Evolutionary conservation across 2,888 invertebrate genomes (phyloP), one percentile per base, ranked within the genome.

Genomic region (Philhelius pedissequus): DNA sequence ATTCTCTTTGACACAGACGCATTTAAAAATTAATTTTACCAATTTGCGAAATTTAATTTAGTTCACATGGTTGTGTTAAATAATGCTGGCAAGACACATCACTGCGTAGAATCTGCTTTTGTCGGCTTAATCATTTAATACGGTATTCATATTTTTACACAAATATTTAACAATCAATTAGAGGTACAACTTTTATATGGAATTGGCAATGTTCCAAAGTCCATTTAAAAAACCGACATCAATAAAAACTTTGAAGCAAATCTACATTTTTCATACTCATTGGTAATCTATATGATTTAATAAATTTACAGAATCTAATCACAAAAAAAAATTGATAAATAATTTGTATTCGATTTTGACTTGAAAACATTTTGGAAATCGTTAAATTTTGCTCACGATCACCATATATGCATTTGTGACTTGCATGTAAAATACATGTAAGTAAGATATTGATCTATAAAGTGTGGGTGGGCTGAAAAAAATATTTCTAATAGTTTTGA

Each of bases 51-150:
- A 30, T 20, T 40, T 30, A 64, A 15, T 74, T 32, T 22, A 35
- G 40, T 64, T 74, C 73, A 43, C 64, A 74, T 32, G 54, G 8
- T 6, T 43, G 15, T 25, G 62, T 43, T 30, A 74, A 74, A 54
- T 43, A 64, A 54, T 54, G 22, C 54, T 62, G 50, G 30, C 48
- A 45, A 48, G 13, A 66, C 32, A 27, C 71, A 20, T 32, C 35
- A 50, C 30, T 50, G 64, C 54, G 73, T 54, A 64, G 40, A 18
- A 40, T 15, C 13, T 20, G 54, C 73, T 38, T 20, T 73, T 73
- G 43, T 71, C 58, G 58, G 48, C 40, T 58, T 20, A 60, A 25
- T 45, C 45, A 25, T 50, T 60, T 3, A 32, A 71, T 50, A 48
- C 6, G n/a, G n/a, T 20, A 50, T 52, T 62, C 62, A 62, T 50